Percentiles rank a stretch among this genome's conserved stretches.
Conservation (phyloP, 2,888 invertebrate species). For the Coleophora deauratella region DNA sequence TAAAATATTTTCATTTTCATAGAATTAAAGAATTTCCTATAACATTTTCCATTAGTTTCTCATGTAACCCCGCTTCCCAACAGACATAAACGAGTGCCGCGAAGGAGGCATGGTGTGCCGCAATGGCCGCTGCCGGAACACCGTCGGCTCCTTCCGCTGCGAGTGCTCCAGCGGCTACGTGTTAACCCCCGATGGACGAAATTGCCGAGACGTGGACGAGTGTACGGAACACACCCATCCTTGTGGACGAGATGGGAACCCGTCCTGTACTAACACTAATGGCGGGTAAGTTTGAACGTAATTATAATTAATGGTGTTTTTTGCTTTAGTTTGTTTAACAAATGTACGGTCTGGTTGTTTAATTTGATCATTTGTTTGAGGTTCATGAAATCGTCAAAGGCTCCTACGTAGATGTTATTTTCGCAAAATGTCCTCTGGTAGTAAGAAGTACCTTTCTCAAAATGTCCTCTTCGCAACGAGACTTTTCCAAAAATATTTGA, state of each 20-base stretch:
- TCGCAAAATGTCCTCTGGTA: no score
- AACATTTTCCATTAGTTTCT: no score
- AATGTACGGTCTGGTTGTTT: no score
- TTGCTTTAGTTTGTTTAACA: neutral
- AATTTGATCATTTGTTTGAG: no score
- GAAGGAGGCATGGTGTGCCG: slow-evolving; percentile 89
- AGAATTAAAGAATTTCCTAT: no score
- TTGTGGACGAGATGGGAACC: slow-evolving; percentile 52
- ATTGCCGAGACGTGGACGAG: slow-evolving; percentile 87
- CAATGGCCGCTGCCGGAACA: slow-evolving; percentile 88
- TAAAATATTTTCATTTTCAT: no score
- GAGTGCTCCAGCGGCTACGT: slow-evolving; percentile 87
- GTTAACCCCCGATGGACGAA: slow-evolving; percentile 81
- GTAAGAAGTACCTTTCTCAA: no score
- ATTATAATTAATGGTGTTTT: neutral
- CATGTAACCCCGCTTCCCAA: neutral
- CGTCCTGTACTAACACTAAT: slow-evolving; percentile 61
- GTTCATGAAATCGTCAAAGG: no score
- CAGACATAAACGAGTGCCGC: slow-evolving; percentile 88
- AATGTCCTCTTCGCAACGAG: no score
- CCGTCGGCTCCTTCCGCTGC: slow-evolving; percentile 85
- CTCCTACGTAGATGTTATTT: no score
- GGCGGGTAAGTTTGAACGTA: slow-evolving; percentile 43
- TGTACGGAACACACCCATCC: slow-evolving; percentile 74
- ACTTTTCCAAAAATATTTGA: no score